A percentile compares a stretch with the other conserved stretches of the same genome.
Conservation (phyloP, 2,113 vertebrate genomes). For the Chiloscyllium plagiosum region DNA sequence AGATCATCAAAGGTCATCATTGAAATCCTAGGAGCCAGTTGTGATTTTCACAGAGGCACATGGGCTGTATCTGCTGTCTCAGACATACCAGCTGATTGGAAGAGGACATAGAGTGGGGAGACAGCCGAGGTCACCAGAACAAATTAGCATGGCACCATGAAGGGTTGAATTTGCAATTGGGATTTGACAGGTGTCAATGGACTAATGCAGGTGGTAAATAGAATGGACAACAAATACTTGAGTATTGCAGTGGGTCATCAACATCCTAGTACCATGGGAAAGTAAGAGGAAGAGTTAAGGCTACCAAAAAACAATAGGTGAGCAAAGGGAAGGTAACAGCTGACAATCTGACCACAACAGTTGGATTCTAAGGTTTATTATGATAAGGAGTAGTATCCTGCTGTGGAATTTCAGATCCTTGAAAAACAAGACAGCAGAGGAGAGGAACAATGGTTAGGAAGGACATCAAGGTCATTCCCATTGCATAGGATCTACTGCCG, state of each 20-base stretch:
- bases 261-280: not conserved
- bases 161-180: not conserved
- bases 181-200: not conserved
- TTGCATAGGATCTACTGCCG: too few species aligned
- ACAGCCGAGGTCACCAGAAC: not conserved
- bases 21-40: not conserved
- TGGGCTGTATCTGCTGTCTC: not conserved
- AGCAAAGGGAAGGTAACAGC: too few species aligned
- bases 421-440: not conserved
- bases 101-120: too few species aligned
- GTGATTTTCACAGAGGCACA: not conserved
- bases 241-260: not conserved
- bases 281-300: not conserved
- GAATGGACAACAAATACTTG: not conserved
- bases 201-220: not conserved
- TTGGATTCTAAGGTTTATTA: not conserved
- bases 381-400: not conserved
- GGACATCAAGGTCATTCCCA: not conserved
- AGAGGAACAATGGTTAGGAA: not conserved
- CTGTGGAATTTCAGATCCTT: not conserved
- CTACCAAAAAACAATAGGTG: not conserved
- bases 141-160: not conserved
- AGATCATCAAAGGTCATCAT: not conserved
- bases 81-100: too few species aligned
- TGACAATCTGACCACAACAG: not conserved